Percentiles rank a stretch among this genome's conserved stretches.
Conservation (phyloP, 1,140 invertebrate species). For the Heliothis subflexa region DNA sequence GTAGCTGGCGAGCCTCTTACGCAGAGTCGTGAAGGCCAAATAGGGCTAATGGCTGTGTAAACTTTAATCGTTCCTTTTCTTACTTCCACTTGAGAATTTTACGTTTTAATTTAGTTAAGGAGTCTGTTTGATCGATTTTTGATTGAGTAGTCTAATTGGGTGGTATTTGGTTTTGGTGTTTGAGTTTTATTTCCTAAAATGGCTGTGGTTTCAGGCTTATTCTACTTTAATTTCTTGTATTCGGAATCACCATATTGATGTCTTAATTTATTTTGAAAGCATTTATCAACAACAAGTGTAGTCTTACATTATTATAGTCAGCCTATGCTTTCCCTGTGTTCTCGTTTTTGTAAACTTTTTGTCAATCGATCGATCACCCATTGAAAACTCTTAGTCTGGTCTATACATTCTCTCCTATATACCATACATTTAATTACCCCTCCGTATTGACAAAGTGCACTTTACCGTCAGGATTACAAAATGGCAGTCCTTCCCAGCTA, state of each 20-base stretch:
- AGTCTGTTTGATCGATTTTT: conserved; percentile 43
- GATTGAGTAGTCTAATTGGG: conserved; percentile 13
- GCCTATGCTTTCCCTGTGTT: too few relatives aligned
- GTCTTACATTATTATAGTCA: too few relatives aligned
- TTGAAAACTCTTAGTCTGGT: not conserved
- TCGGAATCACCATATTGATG: too few relatives aligned
- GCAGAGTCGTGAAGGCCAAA: conserved; percentile 58
- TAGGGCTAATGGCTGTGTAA: conserved; percentile 73
- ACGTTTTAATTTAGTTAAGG: conserved; percentile 59
- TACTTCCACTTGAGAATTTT: conserved; percentile 57
- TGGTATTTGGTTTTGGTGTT: conserved; percentile 22
- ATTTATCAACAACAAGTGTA: too few relatives aligned
- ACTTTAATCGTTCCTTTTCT: conserved; percentile 58
- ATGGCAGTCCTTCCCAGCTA: conserved; percentile 68
- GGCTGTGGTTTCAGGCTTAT: not conserved
- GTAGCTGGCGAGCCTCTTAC: conserved; percentile 48
- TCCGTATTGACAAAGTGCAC: conserved; percentile 75
- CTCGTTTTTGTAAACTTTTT: too few relatives aligned
- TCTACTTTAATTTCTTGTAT: too few relatives aligned
- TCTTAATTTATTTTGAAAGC: too few relatives aligned
- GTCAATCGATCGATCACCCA: not conserved
- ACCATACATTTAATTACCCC: conserved; percentile 49
- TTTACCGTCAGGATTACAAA: conserved; percentile 76
- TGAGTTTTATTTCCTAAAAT: not conserved
- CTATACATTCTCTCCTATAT: not conserved